Base-by-base conservation (phyloP, 2,113 vertebrate genomes). In the Cryptomyrus ogoouensis region DNA sequence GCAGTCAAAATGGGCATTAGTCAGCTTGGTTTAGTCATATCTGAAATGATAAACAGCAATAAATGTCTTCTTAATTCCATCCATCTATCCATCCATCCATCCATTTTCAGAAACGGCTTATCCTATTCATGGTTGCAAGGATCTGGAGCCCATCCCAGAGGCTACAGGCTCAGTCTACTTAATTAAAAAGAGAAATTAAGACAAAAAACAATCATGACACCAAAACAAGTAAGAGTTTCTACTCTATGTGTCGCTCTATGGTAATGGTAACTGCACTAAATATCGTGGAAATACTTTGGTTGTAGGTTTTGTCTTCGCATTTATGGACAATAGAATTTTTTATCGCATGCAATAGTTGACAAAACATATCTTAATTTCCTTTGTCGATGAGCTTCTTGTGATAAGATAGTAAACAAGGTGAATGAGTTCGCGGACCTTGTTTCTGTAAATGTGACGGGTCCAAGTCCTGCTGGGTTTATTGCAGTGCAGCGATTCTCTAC, bases 341-440 rank as follows among this genome's bases (percentile, higher is more conserved):
- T 53, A 87, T 53, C 5, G 19, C 49, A 56, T 87, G n/a, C 50
- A 87, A 56, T 87, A 56, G 52, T 31, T 87, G 50, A 87, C 27
- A 86, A n/a, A 53, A 31, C 35, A 56, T 56, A 87, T 87, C 49
- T 86, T 87, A 53, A 87, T 87, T 87, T 87, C 86, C 49, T 35
- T 53, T 50, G 49, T 87, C 50, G 35, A 53, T 53, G 50, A 53
- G 86, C 50, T 53, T 87, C 49, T 15, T 21, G 15, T 50, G 52
- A 88, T 88, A 88, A 88, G 87, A 88, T 88, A 62, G 39, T 44
- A 19, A 12, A 87, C 27, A 66, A 88, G 56, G 56, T 88, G 52
- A 88, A 44, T 62, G 53, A 44, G 53, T 88, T 46, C 2, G 39
- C 19, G 52, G 52, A 53, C 52, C 86, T 58, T 58, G 49, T 35